Base-by-base conservation (phyloP, 2,888 invertebrate species). In the Bembecia ichneumoniformis region DNA sequence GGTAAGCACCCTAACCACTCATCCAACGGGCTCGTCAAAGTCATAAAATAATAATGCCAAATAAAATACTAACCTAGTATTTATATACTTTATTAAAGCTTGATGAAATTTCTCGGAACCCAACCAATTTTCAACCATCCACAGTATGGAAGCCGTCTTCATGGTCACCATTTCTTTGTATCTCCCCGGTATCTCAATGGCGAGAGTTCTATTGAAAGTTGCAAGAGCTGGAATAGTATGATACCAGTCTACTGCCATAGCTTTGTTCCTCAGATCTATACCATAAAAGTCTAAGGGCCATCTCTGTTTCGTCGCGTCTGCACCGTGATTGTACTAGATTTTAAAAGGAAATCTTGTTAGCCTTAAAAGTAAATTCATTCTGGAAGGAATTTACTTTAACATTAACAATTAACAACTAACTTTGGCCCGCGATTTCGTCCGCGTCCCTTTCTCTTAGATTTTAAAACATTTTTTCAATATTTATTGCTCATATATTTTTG, bases 51-150 rank as follows among this genome's bases (percentile, higher is more conserved):
- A 7, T 7, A 28, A 20, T 1, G 20, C 7, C 20, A 7, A 28
- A 28, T 28, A 7, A 28, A 9, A 7, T 7, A 28, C 28, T 28
- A 53, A 65, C 75, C 66, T 72, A 49, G 68, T 68, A 54, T 82
- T 79, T 10, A 87, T 75, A 58, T 82, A 84, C 55, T 77, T 74
- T 35, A 80, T 71, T 48, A 87, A 55, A 2, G 82, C 72, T 36
- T 64, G 59, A 54, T 81, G 69, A 52, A 74, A 68, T 63, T 70
- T 77, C 49, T 82, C 74, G 0, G 76, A 63, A 1, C 74, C 79
- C 0, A 87, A 56, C 84, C 87, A 87, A 49, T 84, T 82, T 52
- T 86, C 84, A 9, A 87, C 58, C 87, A 87, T 87, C 84, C 86
- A 84, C 36, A 86, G 49, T 13, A 87, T 66, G 0, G 86, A 75